Evolutionary conservation across 2,113 vertebrate species (phyloP).

Genomic region (Dipodomys merriami): DNA sequence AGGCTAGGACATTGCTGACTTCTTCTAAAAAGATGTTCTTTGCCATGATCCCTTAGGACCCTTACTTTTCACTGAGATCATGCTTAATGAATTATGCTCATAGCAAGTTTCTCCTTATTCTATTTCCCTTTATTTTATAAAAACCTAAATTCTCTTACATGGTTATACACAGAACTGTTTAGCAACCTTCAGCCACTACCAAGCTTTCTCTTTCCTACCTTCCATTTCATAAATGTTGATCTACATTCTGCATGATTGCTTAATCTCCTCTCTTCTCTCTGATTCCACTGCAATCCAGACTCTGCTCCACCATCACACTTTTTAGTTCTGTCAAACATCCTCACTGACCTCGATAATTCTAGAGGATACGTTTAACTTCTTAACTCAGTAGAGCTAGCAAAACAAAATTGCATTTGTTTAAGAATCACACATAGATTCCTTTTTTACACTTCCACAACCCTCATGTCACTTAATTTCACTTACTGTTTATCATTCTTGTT

Average conservation of each 20-base stretch:
- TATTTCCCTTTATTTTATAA: neutral
- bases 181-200: neutral
- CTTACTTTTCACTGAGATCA: neutral
- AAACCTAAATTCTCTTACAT: neutral
- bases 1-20: neutral
- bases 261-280: neutral
- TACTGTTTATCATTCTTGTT: too few relatives aligned
- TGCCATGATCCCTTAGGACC: neutral
- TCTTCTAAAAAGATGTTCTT: neutral
- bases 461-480: neutral
- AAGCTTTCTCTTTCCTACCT: neutral
- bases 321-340: too few relatives aligned
- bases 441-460: neutral
- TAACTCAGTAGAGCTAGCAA: neutral
- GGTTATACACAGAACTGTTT: neutral
- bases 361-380: neutral
- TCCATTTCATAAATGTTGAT: neutral
- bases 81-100: neutral
- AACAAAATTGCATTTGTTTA: neutral
- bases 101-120: neutral
- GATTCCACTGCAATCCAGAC: too few relatives aligned
- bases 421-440: neutral
- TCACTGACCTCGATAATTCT: neutral
- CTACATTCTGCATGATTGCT: neutral
- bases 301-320: neutral